Conservation (phyloP, 92 coral and sea anemone species). For the Phenganax subtilis region DNA sequence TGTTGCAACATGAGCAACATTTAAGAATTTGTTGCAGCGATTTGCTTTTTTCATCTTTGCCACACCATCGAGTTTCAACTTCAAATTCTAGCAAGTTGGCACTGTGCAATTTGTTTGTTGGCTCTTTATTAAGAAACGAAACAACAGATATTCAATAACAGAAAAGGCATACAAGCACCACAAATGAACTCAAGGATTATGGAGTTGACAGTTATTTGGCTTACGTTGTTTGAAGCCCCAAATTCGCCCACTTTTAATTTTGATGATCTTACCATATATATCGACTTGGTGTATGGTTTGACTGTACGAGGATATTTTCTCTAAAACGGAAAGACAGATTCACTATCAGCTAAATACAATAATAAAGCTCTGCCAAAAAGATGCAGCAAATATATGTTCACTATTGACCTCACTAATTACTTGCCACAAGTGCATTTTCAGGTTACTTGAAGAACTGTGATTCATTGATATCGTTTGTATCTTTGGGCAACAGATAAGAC, state of each 20-base stretch:
- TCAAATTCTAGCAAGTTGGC: background rate
- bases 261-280: conserved; percentile 1
- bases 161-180: conserved; percentile 7
- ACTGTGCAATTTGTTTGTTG: background rate
- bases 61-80: conserved; percentile 1
- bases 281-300: background rate
- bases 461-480: background rate
- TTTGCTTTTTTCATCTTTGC: conserved; percentile 4
- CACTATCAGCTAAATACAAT: background rate
- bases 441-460: conserved; percentile 11
- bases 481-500: background rate
- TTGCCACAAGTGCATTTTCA: background rate
- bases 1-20: too few relatives aligned
- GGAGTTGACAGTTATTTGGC: conserved; percentile 14
- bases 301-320: background rate
- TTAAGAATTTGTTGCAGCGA: conserved; percentile 1
- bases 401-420: background rate
- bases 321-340: background rate
- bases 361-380: background rate
- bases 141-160: background rate
- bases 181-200: conserved; percentile 10
- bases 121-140: background rate
- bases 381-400: background rate
- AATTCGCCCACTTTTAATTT: background rate
- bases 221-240: conserved; percentile 1